phyloP scores from a whole-genome alignment of 2,888 invertebrate genomes.

The Trypoxylon attenuatum region DNA sequence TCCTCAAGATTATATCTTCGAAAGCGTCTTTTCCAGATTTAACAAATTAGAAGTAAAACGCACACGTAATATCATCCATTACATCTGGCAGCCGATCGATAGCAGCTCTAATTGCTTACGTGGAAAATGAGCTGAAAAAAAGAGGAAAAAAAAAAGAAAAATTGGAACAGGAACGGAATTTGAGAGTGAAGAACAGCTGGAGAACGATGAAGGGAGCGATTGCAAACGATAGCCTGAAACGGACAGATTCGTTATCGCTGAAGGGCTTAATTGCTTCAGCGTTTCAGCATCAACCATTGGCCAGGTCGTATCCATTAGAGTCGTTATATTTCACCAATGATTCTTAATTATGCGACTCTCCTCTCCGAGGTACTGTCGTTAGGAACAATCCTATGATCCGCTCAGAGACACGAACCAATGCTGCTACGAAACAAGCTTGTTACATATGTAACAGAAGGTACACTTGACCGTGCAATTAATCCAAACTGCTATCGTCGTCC shows the following conservation, averaged over 20 bases:
- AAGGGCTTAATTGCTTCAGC: not conserved
- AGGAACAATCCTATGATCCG: constrained; percentile 21
- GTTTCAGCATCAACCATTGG: not conserved
- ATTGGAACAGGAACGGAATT: not conserved
- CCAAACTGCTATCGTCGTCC: constrained; percentile 32
- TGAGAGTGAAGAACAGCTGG: no score
- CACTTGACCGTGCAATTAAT: constrained; percentile 36
- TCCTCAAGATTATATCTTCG: no score
- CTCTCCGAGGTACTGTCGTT: constrained; percentile 11
- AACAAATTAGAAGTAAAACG: no score
- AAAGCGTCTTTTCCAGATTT: no score
- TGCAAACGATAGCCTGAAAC: no score
- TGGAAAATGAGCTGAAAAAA: constrained; percentile 31
- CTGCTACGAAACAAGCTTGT: constrained; percentile 27
- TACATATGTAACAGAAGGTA: constrained; percentile 30
- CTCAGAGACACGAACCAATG: no score
- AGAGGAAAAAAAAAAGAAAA: not conserved
- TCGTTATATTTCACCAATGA: constrained; percentile 4
- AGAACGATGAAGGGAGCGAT: no score
- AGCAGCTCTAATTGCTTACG: not conserved
- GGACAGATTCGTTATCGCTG: not conserved
- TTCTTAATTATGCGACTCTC: constrained; percentile 16
- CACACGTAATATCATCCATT: no score
- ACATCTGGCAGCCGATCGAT: not conserved
- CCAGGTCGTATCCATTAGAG: not conserved